Percentiles rank a stretch among this genome's conserved stretches.
Evolutionary conservation across 2,888 invertebrate genomes (phyloP).

Genomic region (Dryobota labecula): DNA sequence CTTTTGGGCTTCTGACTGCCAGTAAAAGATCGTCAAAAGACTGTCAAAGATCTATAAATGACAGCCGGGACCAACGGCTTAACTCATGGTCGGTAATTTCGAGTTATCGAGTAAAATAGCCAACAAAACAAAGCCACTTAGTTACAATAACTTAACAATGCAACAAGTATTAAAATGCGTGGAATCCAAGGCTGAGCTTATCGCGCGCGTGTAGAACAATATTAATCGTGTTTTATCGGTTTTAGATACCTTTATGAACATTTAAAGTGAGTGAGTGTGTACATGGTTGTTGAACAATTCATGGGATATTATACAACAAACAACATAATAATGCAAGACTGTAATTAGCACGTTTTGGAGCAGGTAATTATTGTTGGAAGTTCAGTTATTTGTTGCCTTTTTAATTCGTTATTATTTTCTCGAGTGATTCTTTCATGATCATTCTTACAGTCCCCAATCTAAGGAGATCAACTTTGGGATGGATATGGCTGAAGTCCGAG

Average conservation of each 20-base stretch:
- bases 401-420: conserved; percentile 14
- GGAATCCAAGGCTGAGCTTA: conserved; percentile 71
- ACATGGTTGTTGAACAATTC: conserved; percentile 32
- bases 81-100: conserved; percentile 8
- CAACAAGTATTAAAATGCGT: conserved; percentile 49
- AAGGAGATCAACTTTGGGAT: no score
- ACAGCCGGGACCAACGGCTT: no score
- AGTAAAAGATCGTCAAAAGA: no score
- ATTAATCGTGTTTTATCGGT: conserved; percentile 71
- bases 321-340: conserved; percentile 3
- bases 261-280: conserved; percentile 35
- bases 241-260: conserved; percentile 51
- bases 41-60: no score
- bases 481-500: no score
- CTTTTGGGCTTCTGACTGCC: no score
- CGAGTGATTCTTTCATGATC: neutral
- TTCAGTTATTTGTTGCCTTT: conserved; percentile 9
- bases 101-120: conserved; percentile 11
- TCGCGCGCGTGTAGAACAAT: conserved; percentile 66
- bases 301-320: conserved; percentile 15
- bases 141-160: conserved; percentile 54
- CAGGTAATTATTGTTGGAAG: neutral
- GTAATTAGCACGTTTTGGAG: conserved; percentile 14
- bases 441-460: no score
- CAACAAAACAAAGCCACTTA: conserved; percentile 13